A percentile compares a stretch with the other conserved stretches of the same genome.
These are phyloP conservation scores for Platycheirus rosarum DNA, from an alignment of 2,888 invertebrate genomes.

Conservation along the genomic window DNA sequence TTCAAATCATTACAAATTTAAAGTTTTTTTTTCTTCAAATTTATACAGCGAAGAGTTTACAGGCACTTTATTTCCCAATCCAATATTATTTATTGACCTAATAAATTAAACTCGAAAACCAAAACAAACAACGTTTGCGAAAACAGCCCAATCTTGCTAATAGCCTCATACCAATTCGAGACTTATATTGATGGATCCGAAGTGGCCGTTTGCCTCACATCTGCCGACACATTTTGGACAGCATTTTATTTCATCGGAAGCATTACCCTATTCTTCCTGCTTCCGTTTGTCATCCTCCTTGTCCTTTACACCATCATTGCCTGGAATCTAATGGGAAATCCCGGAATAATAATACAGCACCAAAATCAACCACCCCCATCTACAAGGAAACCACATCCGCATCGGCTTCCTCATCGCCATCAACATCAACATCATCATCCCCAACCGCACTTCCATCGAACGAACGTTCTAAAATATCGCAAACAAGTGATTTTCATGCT, in stretches of 20 bases:
- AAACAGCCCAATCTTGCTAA: constrained; percentile 91
- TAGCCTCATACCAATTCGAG: constrained; percentile 89
- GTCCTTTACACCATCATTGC: constrained; percentile 93
- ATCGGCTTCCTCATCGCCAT: constrained; percentile 77
- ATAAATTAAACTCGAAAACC: constrained; percentile 43
- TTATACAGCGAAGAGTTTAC: constrained; percentile 53
- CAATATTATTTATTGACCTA: constrained; percentile 25
- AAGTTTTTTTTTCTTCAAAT: background rate
- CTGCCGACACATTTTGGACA: constrained; percentile 90
- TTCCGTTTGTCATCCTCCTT: constrained; percentile 91
- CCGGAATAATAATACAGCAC: constrained; percentile 87
- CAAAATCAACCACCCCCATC: constrained; percentile 75
- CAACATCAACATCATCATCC: constrained; percentile 75
- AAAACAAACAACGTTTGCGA: constrained; percentile 56
- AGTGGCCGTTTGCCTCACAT: constrained; percentile 91
- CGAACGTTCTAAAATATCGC: constrained; percentile 87
- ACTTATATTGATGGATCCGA: constrained; percentile 87
- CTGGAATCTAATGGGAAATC: constrained; percentile 91
- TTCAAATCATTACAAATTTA: too few relatives aligned
- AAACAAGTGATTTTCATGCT: constrained; percentile 94
- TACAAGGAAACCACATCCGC: constrained; percentile 29
- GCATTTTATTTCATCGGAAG: constrained; percentile 91
- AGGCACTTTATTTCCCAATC: constrained; percentile 33
- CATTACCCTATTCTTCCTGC: constrained; percentile 91
- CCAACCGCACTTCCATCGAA: constrained; percentile 79